Conservation (phyloP, 2,888 invertebrate species). For the Mythimna lalbum region DNA sequence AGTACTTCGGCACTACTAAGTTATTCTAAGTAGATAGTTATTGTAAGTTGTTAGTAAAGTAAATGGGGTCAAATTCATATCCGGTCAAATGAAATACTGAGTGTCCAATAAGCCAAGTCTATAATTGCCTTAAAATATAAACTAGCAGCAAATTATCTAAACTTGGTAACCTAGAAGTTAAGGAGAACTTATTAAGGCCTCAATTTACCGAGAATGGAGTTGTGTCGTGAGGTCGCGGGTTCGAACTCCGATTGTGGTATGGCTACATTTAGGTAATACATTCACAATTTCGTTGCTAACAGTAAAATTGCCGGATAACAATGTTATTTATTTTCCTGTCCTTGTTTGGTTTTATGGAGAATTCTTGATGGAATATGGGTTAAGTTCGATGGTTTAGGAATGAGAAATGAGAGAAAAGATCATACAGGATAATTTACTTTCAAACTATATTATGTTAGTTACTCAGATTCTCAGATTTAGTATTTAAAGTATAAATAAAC, state of each 20-base stretch:
- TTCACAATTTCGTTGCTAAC: constrained; percentile 53
- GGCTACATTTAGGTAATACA: constrained; percentile 56
- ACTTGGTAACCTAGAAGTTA: constrained; percentile 53
- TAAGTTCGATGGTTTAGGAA: constrained; percentile 7
- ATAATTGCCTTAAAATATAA: constrained; percentile 54
- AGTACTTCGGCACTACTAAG: not conserved
- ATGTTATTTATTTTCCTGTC: constrained; percentile 55
- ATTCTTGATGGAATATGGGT: constrained; percentile 25
- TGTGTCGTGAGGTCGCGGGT: constrained; percentile 66
- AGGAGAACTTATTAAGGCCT: constrained; percentile 60
- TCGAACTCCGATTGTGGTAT: constrained; percentile 60
- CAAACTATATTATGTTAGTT: not conserved
- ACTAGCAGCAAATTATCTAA: constrained; percentile 52
- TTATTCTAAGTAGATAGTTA: constrained; percentile 12
- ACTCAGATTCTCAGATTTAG: constrained; percentile 8
- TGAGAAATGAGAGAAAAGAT: constrained; percentile 1
- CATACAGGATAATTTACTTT: no score
- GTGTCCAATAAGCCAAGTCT: constrained; percentile 31
- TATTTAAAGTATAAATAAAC: constrained; percentile 33
- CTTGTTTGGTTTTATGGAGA: constrained; percentile 40
- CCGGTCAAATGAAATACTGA: constrained; percentile 37
- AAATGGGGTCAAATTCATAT: constrained; percentile 24
- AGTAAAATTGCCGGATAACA: constrained; percentile 53
- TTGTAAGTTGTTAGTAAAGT: constrained; percentile 10
- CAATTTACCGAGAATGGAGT: constrained; percentile 63